Base-by-base conservation (phyloP, 2,888 invertebrate species). In the Boloria selene region DNA sequence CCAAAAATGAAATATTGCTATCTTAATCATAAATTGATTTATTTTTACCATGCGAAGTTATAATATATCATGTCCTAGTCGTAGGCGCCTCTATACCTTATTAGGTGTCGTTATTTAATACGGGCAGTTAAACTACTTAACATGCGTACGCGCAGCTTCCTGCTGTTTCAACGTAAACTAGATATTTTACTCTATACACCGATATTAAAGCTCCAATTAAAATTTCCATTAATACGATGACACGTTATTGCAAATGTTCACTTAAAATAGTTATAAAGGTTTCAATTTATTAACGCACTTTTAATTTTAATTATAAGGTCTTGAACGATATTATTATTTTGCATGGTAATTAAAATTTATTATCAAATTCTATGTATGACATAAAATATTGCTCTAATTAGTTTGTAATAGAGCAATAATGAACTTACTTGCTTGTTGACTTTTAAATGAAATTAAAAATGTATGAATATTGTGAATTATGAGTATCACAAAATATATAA, bases 161-260 rank as follows among this genome's bases (percentile, higher is more conserved):
- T 64, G 70, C 72, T 70, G 72, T 50, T 61, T 61, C 51, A 50
- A 65, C 58, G 62, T 70, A 70, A 68, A 65, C 66, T 64, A 68
- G 67, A 70, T 65, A 64, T 68, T 70, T 70, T 70, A 72, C 65
- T 65, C 60, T 59, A 65, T 13, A 44, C 65, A 61, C 55, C 44
- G 50, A 68, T 65, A 68, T 51, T 70, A 70, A 70, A 62, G 60
- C 61, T 61, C 68, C 64, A 68, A 68, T 70, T 70, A 70, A 64
- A 64, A 61, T 70, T 64, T 68, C 68, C 64, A 70, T 70, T 70
- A 68, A 70, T 70, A 68, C 63, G 22, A 16, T 55, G 62, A 65
- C 55, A 50, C 60, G 50, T 61, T 70, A 65, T 50, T 58, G 54
- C 42, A 18, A 52, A 52, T 55, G 52, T 60, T 61, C 63, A 49